Conservation (phyloP, 2,888 invertebrate genomes). For the Endomychus coccineus region DNA sequence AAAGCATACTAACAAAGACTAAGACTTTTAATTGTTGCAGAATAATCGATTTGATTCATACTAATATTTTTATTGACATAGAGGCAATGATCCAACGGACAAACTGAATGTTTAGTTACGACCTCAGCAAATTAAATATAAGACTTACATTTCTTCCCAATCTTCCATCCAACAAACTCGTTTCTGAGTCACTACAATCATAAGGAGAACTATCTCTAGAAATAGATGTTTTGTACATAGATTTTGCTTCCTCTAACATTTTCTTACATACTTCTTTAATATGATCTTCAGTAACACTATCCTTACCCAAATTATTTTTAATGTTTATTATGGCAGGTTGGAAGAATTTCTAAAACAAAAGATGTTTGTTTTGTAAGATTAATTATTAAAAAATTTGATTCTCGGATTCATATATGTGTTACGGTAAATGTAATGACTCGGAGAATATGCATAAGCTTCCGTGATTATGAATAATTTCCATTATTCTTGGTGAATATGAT, state of each 20-base stretch:
- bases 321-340: constrained; percentile 74
- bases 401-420: no score
- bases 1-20: no score
- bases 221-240: constrained; percentile 53
- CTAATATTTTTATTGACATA: no score
- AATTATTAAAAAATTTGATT: neutral
- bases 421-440: no score
- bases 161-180: constrained; percentile 46
- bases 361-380: constrained; percentile 3
- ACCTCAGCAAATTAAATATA: no score
- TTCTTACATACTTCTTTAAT: constrained; percentile 66
- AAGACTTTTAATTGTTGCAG: no score
- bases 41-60: no score
- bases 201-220: constrained; percentile 46
- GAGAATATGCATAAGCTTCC: no score
- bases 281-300: constrained; percentile 69
- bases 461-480: no score
- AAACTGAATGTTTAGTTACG: no score
- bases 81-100: no score
- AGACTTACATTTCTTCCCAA: constrained; percentile 37
- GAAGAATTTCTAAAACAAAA: constrained; percentile 59
- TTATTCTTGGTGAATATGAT: no score
- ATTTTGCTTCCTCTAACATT: constrained; percentile 72
- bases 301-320: constrained; percentile 64
- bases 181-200: constrained; percentile 45